phyloP scores from a whole-genome alignment of 2,888 invertebrate species.

The Agrochola circellaris region DNA sequence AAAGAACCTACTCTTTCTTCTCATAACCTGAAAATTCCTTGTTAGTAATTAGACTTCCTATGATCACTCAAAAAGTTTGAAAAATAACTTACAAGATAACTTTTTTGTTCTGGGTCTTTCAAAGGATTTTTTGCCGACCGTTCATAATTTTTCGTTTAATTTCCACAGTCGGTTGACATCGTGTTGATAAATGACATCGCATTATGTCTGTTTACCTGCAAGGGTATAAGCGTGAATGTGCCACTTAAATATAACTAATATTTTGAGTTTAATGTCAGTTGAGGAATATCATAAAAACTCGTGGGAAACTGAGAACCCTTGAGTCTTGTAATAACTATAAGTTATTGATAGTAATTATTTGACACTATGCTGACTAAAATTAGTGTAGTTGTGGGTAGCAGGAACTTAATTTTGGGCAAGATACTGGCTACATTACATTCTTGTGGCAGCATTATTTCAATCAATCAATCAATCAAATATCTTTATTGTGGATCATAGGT shows the following conservation, averaged over 20 bases:
- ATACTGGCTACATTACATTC: background rate
- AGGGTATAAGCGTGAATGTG: background rate
- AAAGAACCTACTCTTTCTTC: too few species aligned
- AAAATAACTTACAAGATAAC: too few species aligned
- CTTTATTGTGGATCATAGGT: too few species aligned
- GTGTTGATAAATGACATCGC: slow-evolving; percentile 26
- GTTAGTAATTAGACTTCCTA: too few species aligned
- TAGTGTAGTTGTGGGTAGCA: background rate
- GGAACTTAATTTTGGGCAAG: background rate
- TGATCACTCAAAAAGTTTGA: too few species aligned
- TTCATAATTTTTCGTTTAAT: slow-evolving; percentile 25
- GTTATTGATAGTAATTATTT: background rate
- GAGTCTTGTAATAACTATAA: background rate
- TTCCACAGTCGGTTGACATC: slow-evolving; percentile 14
- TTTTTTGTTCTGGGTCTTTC: too few species aligned
- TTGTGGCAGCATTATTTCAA: background rate
- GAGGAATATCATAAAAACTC: background rate
- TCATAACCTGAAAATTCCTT: too few species aligned
- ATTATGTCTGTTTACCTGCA: slow-evolving; percentile 25
- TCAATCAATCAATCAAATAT: too few species aligned
- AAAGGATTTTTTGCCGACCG: background rate
- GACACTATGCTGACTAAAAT: background rate
- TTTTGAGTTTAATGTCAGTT: slow-evolving; percentile 11
- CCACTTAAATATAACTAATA: slow-evolving; percentile 13
- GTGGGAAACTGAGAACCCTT: background rate